Conservation (phyloP, 2,113 vertebrate species). For the Myotis brandtii region DNA sequence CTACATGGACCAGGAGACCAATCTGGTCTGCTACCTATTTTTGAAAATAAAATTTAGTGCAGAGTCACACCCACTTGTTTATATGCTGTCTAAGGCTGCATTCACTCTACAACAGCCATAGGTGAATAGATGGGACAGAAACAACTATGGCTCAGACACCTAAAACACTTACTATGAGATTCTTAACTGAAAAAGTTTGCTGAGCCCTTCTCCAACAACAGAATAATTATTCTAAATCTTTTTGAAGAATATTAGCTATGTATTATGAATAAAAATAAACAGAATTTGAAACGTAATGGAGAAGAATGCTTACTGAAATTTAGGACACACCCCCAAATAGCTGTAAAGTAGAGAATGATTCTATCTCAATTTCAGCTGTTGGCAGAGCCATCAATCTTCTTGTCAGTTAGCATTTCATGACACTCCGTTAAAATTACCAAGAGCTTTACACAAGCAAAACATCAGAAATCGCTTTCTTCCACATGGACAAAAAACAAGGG, state of each 20-base stretch:
- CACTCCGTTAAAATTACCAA: constrained; percentile 62
- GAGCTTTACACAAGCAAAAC: constrained; percentile 51
- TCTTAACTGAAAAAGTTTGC: neutral
- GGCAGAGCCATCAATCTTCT: constrained; percentile 54
- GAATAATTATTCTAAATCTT: neutral
- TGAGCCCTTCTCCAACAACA: neutral
- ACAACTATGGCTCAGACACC: neutral
- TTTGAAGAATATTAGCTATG: neutral
- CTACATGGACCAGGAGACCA: neutral
- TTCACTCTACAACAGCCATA: neutral
- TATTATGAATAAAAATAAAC: constrained; percentile 31
- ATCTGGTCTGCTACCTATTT: neutral
- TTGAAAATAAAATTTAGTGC: neutral
- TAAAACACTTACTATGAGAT: constrained; percentile 8
- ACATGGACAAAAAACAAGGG: constrained; percentile 53
- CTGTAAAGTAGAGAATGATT: constrained; percentile 20
- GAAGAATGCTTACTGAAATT: neutral
- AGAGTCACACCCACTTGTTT: neutral
- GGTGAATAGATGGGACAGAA: neutral
- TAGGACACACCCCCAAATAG: neutral
- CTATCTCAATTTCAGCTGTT: constrained; percentile 29
- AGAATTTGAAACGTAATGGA: constrained; percentile 20
- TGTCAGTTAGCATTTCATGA: constrained; percentile 64
- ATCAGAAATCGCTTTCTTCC: constrained; percentile 42
- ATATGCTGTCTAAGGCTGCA: neutral